A percentile compares a stretch with the other conserved stretches of the same genome.
These are phyloP conservation scores for Mellilla xanthometata DNA, from an alignment of 2,888 invertebrate genomes.

Conservation along the genomic window DNA sequence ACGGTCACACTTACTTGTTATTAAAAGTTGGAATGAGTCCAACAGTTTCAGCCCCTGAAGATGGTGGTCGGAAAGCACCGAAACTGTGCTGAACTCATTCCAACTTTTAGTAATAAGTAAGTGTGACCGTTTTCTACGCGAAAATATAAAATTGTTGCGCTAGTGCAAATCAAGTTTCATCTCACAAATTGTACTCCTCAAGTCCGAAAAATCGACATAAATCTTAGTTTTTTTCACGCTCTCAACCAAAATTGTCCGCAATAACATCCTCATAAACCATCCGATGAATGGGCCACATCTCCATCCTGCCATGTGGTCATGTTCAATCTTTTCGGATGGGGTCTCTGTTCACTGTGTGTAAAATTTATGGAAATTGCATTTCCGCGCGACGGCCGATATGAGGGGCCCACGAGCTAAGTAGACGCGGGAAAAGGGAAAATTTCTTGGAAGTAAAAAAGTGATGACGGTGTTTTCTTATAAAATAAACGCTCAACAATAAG, in stretches of 20 bases:
- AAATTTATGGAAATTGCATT: constrained; percentile 83
- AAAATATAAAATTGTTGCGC: no score
- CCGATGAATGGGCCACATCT: constrained; percentile 33
- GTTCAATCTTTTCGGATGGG: constrained; percentile 74
- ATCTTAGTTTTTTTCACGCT: constrained; percentile 23
- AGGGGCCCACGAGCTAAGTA: constrained; percentile 48
- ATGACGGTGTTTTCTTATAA: constrained; percentile 22
- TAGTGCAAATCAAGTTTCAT: constrained; percentile 12
- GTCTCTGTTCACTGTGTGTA: constrained; percentile 74
- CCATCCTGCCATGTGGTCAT: constrained; percentile 57
- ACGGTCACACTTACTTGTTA: no score
- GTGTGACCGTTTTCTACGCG: no score
- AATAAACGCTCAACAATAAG: neutral
- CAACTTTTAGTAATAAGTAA: no score
- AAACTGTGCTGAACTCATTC: no score
- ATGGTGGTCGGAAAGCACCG: no score
- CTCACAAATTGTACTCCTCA: constrained; percentile 11
- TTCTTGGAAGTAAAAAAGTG: constrained; percentile 35
- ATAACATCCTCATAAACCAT: constrained; percentile 43
- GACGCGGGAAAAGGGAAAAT: constrained; percentile 42
- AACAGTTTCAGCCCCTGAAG: no score
- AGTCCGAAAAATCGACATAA: constrained; percentile 14
- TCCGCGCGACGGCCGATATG: constrained; percentile 68
- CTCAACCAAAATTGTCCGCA: constrained; percentile 24
- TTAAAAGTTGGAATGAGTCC: no score